Conservation (phyloP, 1,140 invertebrate species). For the Harpegnathos saltator region DNA sequence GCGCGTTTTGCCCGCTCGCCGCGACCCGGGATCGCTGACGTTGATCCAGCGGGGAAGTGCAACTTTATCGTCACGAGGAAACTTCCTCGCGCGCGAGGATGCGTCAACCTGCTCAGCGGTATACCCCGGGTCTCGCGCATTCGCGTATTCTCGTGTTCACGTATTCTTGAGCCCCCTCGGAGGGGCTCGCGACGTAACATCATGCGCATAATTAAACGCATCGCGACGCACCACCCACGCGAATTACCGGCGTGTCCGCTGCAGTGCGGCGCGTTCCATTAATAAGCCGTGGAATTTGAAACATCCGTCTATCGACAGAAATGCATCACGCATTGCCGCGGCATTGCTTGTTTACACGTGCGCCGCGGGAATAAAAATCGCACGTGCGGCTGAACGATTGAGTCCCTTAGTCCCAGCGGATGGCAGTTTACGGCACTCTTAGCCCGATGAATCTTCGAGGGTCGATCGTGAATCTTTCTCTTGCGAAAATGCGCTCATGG, state of each 20-base stretch:
- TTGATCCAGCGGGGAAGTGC: neutral
- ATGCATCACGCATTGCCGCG: neutral
- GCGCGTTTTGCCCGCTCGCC: neutral
- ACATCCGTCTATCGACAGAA: conserved; percentile 17
- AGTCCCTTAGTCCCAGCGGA: too few species aligned
- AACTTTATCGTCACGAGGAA: neutral
- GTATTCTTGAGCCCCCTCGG: too few species aligned
- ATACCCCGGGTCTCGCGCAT: neutral
- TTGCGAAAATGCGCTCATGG: too few species aligned
- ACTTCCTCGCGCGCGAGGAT: neutral
- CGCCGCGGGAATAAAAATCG: too few species aligned
- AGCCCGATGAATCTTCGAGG: too few species aligned
- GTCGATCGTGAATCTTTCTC: too few species aligned
- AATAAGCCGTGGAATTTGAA: conserved; percentile 20
- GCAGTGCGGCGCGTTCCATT: conserved; percentile 18
- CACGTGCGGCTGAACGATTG: too few species aligned
- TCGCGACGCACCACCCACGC: neutral
- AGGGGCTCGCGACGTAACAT: neutral
- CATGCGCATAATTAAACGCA: conserved; percentile 6
- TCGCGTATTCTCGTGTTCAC: too few species aligned
- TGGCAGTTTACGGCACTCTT: too few species aligned
- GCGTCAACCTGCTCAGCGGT: neutral
- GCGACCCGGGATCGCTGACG: neutral
- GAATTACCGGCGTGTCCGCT: neutral
- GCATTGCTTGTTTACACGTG: too few species aligned